Base-by-base conservation (phyloP, 2,113 vertebrate species). In the Entomyzon cyanotis region DNA sequence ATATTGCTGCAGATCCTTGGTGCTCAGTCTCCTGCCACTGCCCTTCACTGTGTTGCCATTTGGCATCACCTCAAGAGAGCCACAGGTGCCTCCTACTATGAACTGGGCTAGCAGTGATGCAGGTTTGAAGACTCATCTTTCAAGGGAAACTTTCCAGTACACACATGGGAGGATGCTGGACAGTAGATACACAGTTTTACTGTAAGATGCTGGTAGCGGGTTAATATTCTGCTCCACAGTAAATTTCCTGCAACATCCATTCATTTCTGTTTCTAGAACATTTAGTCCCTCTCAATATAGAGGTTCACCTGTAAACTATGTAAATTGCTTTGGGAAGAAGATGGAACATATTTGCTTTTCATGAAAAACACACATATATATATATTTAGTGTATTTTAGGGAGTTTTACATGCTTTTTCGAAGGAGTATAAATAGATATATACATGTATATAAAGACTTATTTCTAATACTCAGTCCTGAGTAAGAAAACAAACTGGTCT, bases 401-500 rank as follows among this genome's bases (percentile, higher is more conserved):
- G n/a, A 41, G 22, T 16, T 86, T 80, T 41, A 41, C 0, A 0
- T 71, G 28, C 1, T n/a, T 79, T 93, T 77, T 49, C 11, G 10
- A 71, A 93, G 15, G 15, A 68, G 50, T 70, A 41, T 58, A 70
- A 62, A 78, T 58, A 39, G 39, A 84, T 7, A 62, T 39, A 44
- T 7, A 21, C 15, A n/a, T 20, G 9, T 25, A 56, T 39, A 80
- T 64, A 60, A 96, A 93, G n/a, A 19, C 63, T 93, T 89, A 52
- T 19, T 65, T 67, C 19, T 75, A 82, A 63, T 71, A 24, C 42
- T 65, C 30, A 60, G 20, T n/a, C 95, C 41, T 87, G 41, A 87
- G 39, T 5, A 52, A 92, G 58, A 82, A 94, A 78, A 90, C 56
- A 89, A 96, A 77, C 82, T 64, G 52, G 46, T 94, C 39, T 96